These are phyloP conservation scores for Eidolon helvum DNA, from an alignment of 2,113 vertebrate genomes.

Conservation along the genomic window DNA sequence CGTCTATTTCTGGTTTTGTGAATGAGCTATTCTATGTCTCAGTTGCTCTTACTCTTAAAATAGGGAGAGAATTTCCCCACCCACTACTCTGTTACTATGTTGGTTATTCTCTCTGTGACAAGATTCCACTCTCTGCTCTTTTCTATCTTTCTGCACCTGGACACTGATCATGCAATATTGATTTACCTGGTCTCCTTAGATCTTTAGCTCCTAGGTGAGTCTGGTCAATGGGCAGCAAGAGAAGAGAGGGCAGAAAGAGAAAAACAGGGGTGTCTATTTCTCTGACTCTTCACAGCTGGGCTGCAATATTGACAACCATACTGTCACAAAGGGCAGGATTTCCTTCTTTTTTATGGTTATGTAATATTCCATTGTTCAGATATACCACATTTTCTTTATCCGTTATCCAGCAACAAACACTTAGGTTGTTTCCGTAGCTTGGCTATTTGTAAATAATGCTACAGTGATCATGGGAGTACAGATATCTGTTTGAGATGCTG, in stretches of 20 bases:
- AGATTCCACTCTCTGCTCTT: not conserved
- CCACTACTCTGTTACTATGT: not conserved
- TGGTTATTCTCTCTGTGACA: not conserved
- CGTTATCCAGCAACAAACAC: not conserved
- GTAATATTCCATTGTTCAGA: not conserved
- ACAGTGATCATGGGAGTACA: not conserved
- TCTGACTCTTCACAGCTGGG: rapidly evolving
- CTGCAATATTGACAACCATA: not conserved
- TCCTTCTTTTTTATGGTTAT: not conserved
- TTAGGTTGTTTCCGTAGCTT: not conserved
- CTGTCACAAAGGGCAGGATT: not conserved
- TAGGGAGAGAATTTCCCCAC: conserved; percentile 15
- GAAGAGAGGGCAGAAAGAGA: not conserved
- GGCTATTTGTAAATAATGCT: not conserved
- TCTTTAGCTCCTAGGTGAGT: not conserved
- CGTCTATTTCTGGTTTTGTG: conserved; percentile 62
- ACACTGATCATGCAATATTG: not conserved
- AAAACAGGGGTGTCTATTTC: not conserved
- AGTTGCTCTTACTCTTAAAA: conserved; percentile 36
- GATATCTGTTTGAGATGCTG: not conserved
- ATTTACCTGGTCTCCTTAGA: not conserved
- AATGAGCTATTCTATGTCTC: conserved; percentile 60
- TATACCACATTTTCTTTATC: not conserved
- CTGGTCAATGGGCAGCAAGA: not conserved
- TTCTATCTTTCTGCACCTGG: not conserved